Evolutionary conservation across 1,140 invertebrate species (phyloP).

Genomic region (Orchestia grillus): DNA sequence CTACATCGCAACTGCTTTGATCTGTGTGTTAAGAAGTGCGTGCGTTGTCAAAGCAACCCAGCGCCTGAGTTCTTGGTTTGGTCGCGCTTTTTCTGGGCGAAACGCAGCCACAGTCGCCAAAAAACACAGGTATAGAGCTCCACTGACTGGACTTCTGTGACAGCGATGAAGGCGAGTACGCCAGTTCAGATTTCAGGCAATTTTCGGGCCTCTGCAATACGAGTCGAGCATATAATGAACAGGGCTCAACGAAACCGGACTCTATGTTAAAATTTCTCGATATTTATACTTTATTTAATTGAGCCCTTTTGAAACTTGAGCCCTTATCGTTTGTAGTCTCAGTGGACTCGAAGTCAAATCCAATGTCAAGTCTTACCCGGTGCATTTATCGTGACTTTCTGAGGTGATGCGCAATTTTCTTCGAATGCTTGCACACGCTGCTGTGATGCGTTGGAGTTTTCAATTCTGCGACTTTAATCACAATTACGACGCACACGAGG

Average conservation of each 20-base stretch:
- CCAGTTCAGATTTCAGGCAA: background rate
- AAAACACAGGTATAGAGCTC: background rate
- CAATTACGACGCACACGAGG: background rate
- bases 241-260: background rate
- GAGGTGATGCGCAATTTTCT: background rate
- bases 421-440: background rate
- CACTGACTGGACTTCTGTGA: background rate
- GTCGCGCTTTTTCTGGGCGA: background rate
- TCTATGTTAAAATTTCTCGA: background rate
- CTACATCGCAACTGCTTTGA: background rate
- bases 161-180: background rate
- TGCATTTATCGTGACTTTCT: background rate
- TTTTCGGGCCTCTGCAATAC: background rate
- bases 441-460: background rate
- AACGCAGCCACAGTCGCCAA: background rate
- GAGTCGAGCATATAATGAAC: background rate
- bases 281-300: background rate
- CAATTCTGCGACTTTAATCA: background rate
- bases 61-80: background rate
- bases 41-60: background rate
- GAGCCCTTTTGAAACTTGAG: background rate
- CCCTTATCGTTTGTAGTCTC: background rate
- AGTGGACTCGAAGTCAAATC: background rate
- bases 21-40: background rate
- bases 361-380: background rate